Percentiles rank a stretch among this genome's conserved stretches.
phyloP scores from a whole-genome alignment of 2,888 invertebrate species.

The Troides oblongomaculatus region DNA sequence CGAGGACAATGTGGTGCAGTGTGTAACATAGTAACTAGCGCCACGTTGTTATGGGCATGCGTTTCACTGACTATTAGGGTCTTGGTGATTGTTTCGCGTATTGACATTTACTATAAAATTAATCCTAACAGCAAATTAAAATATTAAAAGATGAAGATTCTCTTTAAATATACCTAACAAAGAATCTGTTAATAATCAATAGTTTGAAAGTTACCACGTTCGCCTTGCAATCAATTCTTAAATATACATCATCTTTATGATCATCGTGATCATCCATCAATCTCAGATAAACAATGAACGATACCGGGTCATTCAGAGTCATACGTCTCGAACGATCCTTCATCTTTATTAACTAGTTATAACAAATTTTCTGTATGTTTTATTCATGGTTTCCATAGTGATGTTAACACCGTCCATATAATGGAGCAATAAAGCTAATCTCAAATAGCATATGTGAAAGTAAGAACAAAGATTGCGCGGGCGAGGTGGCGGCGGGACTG shows the following conservation, averaged over 20 bases:
- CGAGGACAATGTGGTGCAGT: too few relatives aligned
- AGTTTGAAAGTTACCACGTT: background rate
- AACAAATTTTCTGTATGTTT: background rate
- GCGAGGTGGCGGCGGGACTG: slow-evolving; percentile 39
- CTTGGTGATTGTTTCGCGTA: too few relatives aligned
- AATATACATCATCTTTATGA: background rate
- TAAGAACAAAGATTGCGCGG: slow-evolving; percentile 40
- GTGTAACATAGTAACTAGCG: too few relatives aligned
- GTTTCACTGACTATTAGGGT: too few relatives aligned
- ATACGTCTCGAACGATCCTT: background rate
- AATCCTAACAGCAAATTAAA: too few relatives aligned
- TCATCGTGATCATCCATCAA: slow-evolving; percentile 2
- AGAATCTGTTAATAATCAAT: too few relatives aligned
- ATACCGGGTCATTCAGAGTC: background rate
- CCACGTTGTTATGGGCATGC: too few relatives aligned
- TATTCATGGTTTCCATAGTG: background rate
- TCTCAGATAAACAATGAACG: background rate
- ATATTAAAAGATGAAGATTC: too few relatives aligned
- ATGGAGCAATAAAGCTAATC: slow-evolving; percentile 32
- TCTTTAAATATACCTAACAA: too few relatives aligned
- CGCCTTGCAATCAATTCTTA: background rate
- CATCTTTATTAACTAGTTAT: background rate
- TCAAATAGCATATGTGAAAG: slow-evolving; percentile 27
- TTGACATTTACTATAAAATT: too few relatives aligned
- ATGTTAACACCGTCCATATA: background rate